These are phyloP conservation scores for Elachura formosa DNA, from an alignment of 2,113 vertebrate species.

Conservation along the genomic window DNA sequence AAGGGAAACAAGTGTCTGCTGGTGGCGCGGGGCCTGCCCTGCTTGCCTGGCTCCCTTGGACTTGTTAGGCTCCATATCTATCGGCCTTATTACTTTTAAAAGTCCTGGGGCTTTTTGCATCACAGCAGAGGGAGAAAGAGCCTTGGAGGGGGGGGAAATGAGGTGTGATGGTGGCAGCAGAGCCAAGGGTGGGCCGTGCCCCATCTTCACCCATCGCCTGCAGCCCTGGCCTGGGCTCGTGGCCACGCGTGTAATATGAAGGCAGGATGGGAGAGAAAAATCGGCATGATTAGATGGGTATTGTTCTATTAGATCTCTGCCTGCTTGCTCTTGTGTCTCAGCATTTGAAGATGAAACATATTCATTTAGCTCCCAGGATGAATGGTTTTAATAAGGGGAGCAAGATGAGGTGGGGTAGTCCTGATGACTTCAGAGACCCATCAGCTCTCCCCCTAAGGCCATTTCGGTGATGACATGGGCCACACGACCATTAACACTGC, in stretches of 20 bases:
- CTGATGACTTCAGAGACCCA: conserved; percentile 79
- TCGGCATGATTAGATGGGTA: conserved; percentile 62
- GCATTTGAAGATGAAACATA: conserved; percentile 80
- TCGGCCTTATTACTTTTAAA: not conserved
- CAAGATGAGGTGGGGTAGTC: conserved; percentile 74
- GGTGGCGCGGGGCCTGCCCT: not conserved
- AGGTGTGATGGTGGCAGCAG: not conserved
- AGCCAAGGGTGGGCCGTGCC: not conserved
- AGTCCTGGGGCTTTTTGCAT: not conserved
- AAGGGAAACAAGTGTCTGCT: not conserved
- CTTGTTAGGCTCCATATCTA: not conserved
- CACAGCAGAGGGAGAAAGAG: not conserved
- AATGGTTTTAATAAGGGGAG: conserved; percentile 92
- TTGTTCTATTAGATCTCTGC: conserved; percentile 59
- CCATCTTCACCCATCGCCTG: not conserved
- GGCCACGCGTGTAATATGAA: not conserved
- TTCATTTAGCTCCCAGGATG: conserved; percentile 85
- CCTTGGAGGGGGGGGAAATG: not conserved
- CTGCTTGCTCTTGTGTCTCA: conserved; percentile 68
- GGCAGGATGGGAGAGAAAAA: conserved; percentile 35
- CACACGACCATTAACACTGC: conserved; percentile 55
- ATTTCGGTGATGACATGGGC: conserved; percentile 62
- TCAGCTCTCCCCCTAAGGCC: conserved; percentile 71
- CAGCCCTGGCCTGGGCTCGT: not conserved
- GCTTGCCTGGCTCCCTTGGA: not conserved